Evolutionary conservation across 1,140 invertebrate species (phyloP).

Genomic region (Schlechtendalia chinensis): DNA sequence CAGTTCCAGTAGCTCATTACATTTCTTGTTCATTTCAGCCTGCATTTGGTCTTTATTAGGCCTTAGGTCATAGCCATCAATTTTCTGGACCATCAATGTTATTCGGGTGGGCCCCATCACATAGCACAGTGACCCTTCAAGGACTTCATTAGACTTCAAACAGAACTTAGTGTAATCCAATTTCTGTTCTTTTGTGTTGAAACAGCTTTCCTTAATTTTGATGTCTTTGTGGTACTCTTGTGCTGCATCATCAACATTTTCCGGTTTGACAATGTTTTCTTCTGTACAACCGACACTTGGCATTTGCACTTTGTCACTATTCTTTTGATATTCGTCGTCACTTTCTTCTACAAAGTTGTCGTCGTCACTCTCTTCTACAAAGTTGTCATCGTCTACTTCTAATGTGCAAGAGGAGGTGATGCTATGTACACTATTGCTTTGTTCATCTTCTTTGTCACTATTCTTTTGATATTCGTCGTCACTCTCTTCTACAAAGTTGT

Average conservation of each 20-base stretch:
- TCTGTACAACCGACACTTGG: too few relatives aligned
- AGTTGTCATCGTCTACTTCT: background rate
- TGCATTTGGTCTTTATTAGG: background rate
- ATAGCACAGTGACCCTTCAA: background rate
- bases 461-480: background rate
- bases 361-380: too few relatives aligned
- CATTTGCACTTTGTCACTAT: too few relatives aligned
- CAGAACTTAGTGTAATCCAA: background rate
- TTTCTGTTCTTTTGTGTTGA: background rate
- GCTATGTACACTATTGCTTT: too few relatives aligned
- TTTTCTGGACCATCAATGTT: background rate
- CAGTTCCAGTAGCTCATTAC: background rate
- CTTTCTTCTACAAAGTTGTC: background rate
- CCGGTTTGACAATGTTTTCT: too few relatives aligned
- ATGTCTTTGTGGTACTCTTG: too few relatives aligned
- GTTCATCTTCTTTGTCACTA: too few relatives aligned
- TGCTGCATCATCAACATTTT: too few relatives aligned
- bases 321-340: background rate
- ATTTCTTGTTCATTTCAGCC: background rate
- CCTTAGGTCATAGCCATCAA: background rate
- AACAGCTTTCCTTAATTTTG: too few relatives aligned
- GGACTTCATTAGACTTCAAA: background rate
- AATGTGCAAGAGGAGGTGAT: too few relatives aligned
- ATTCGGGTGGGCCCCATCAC: background rate
- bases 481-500: too few relatives aligned